Evolutionary conservation across 1,140 invertebrate genomes (phyloP).

Genomic region (Lasioglossum baleicum): DNA sequence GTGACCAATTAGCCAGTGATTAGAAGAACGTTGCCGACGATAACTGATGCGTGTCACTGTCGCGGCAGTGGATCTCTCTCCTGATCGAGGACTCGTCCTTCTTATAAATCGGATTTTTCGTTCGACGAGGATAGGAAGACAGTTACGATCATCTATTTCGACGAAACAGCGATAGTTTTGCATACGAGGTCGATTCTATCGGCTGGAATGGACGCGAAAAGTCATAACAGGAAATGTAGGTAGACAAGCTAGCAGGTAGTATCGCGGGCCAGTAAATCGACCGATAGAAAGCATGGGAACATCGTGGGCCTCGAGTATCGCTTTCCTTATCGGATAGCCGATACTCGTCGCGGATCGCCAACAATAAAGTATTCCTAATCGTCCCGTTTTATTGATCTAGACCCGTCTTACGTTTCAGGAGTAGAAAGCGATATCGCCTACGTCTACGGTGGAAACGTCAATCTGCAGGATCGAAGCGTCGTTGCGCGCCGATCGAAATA

Average conservation of each 20-base stretch:
- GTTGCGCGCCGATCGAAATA: constrained; percentile 4
- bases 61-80: too few species aligned
- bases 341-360: neutral
- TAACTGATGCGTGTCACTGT: too few species aligned
- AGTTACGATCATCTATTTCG: neutral
- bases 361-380: neutral
- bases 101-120: neutral
- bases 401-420: constrained; percentile 8
- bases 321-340: constrained; percentile 13
- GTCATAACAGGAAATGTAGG: neutral
- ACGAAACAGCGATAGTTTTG: neutral
- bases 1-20: too few species aligned
- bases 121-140: too few species aligned
- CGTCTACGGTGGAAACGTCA: neutral
- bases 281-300: constrained; percentile 18
- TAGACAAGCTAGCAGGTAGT: neutral
- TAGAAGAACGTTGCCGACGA: too few species aligned
- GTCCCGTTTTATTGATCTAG: neutral
- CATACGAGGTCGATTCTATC: neutral
- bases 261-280: constrained; percentile 8
- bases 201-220: neutral
- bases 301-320: neutral
- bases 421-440: neutral
- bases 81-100: neutral
- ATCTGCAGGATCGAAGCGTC: neutral